A percentile compares a stretch with the other conserved stretches of the same genome.
Conservation (phyloP, 2,888 invertebrate genomes). For the Leptopilina myrica region DNA sequence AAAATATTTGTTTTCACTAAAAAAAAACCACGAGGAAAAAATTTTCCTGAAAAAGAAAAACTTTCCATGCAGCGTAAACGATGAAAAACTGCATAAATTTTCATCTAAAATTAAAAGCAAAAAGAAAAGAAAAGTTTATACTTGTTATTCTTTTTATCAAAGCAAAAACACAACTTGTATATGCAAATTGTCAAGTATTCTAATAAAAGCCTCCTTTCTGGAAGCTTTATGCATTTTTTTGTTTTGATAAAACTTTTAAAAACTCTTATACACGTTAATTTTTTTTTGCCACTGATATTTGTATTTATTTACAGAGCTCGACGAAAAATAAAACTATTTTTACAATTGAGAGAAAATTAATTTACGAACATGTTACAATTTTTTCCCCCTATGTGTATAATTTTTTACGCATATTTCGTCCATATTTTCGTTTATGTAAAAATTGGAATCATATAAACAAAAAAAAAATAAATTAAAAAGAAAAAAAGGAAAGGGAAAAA, state of each 20-base stretch:
- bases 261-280: neutral
- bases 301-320: neutral
- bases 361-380: no score
- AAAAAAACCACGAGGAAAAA: no score
- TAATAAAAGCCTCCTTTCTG: conserved; percentile 16
- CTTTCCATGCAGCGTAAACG: neutral
- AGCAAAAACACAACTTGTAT: neutral
- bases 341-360: no score
- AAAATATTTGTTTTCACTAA: no score
- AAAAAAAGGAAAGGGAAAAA: no score
- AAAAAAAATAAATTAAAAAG: no score
- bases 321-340: conserved; percentile 10
- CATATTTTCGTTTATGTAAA: no score
- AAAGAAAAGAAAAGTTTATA: neutral
- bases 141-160: conserved; percentile 2
- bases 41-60: neutral
- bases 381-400: no score
- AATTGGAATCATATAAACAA: no score
- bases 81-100: neutral
- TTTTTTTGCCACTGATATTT: neutral
- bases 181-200: neutral
- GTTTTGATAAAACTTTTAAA: neutral
- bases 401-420: no score
- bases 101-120: neutral
- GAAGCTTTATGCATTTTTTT: neutral